These are phyloP conservation scores for Hemicrepidius hirtus DNA, from an alignment of 2,888 invertebrate species.

Conservation along the genomic window DNA sequence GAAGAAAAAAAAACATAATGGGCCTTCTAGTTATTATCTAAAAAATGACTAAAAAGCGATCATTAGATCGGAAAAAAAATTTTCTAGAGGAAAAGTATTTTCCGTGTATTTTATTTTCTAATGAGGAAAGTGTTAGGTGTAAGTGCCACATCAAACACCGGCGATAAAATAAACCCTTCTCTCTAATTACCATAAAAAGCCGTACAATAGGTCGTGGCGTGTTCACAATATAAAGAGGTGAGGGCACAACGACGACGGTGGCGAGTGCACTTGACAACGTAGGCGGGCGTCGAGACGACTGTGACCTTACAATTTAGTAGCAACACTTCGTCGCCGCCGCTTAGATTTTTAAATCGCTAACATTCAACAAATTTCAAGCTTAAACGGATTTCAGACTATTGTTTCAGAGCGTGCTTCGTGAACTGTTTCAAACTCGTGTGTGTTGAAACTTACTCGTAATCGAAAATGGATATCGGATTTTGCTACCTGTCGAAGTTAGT, in stretches of 20 bases:
- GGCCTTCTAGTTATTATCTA: slow-evolving; percentile 33
- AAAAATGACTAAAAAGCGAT: slow-evolving; percentile 38
- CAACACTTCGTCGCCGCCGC: slow-evolving; percentile 34
- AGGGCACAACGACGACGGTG: slow-evolving; percentile 48
- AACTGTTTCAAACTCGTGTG: slow-evolving; percentile 25
- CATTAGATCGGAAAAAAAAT: slow-evolving; percentile 14
- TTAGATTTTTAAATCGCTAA: slow-evolving; percentile 45
- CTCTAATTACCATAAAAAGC: slow-evolving; percentile 58
- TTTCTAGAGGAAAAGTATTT: slow-evolving; percentile 5
- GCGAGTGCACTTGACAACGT: slow-evolving; percentile 57
- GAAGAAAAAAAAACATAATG: slow-evolving; percentile 41
- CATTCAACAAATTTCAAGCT: slow-evolving; percentile 39
- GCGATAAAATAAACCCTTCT: slow-evolving; percentile 51
- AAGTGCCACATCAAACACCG: slow-evolving; percentile 50
- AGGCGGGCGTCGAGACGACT: slow-evolving; percentile 50
- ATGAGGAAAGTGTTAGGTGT: slow-evolving; percentile 42
- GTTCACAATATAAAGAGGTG: slow-evolving; percentile 55
- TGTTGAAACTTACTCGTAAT: slow-evolving; percentile 24
- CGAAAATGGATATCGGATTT: slow-evolving; percentile 16
- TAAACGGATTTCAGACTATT: slow-evolving; percentile 36
- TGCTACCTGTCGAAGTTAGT: neutral
- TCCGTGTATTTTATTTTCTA: slow-evolving; percentile 36
- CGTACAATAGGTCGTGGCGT: slow-evolving; percentile 54
- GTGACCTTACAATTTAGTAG: slow-evolving; percentile 49
- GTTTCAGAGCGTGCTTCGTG: slow-evolving; percentile 29